These are phyloP conservation scores for Ornithoptera alexandrae DNA, from an alignment of 2,888 invertebrate genomes.

Conservation along the genomic window DNA sequence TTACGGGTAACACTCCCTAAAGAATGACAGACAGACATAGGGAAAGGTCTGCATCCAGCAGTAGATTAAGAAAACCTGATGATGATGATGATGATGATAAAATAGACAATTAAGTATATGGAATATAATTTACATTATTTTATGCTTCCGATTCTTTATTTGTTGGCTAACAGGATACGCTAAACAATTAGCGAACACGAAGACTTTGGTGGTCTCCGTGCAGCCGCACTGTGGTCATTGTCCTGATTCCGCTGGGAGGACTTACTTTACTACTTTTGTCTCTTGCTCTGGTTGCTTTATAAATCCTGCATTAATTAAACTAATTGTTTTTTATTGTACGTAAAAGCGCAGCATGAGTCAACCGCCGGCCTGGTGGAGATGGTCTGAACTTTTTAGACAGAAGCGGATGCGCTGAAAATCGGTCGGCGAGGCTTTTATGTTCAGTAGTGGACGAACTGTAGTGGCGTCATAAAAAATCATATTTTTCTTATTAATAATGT, in stretches of 20 bases:
- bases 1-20: no score
- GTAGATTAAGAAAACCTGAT: no score
- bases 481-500: no score
- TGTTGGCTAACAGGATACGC: slow-evolving; percentile 36
- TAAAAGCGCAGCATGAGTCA: background rate
- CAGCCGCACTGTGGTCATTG: slow-evolving; percentile 54
- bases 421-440: no score
- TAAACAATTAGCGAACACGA: slow-evolving; percentile 63
- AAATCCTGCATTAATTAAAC: slow-evolving; percentile 8
- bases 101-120: background rate
- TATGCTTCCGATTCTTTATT: background rate
- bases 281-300: slow-evolving; percentile 9
- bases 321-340: background rate
- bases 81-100: no score
- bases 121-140: background rate
- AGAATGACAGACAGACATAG: no score
- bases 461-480: no score
- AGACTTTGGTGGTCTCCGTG: slow-evolving; percentile 50
- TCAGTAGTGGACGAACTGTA: no score
- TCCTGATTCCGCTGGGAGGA: slow-evolving; percentile 38
- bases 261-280: slow-evolving; percentile 46
- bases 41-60: no score
- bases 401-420: no score
- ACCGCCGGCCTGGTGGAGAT: no score
- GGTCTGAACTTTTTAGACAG: no score